A percentile compares a stretch with the other conserved stretches of the same genome.
Evolutionary conservation across 2,888 invertebrate species (phyloP).

Genomic region (Catocala sponsa): DNA sequence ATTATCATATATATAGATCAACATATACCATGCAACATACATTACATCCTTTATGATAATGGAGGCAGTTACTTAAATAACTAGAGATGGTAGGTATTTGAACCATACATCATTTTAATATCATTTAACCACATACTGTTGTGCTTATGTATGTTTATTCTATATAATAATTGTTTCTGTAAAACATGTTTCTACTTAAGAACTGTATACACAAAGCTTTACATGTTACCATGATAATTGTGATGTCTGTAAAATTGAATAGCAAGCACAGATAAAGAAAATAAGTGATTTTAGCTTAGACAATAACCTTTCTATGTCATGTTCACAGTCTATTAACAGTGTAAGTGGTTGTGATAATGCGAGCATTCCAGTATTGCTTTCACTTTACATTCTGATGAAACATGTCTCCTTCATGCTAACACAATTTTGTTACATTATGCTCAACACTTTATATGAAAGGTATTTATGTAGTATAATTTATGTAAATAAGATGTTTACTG

Average conservation of each 20-base stretch:
- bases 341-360: conserved; percentile 67
- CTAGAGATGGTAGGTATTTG: too few species aligned
- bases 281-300: conserved; percentile 34
- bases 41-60: too few species aligned
- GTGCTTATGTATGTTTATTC: too few species aligned
- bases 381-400: conserved; percentile 68
- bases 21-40: too few species aligned
- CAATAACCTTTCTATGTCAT: conserved; percentile 56
- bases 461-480: conserved; percentile 12
- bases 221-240: too few species aligned
- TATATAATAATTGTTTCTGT: too few species aligned
- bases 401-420: conserved; percentile 44
- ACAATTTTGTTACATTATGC: conserved; percentile 25
- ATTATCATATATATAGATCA: too few species aligned
- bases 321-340: conserved; percentile 63
- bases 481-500: conserved; percentile 8
- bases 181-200: too few species aligned
- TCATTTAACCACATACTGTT: too few species aligned
- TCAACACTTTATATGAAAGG: conserved; percentile 3
- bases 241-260: conserved; percentile 13
- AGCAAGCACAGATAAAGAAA: conserved; percentile 20
- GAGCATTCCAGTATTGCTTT: conserved; percentile 74
- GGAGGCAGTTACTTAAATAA: too few species aligned
- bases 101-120: too few species aligned
- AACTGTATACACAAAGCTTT: too few species aligned